Evolutionary conservation across 1,140 invertebrate genomes (phyloP).

Genomic region (Sycobia sp.): DNA sequence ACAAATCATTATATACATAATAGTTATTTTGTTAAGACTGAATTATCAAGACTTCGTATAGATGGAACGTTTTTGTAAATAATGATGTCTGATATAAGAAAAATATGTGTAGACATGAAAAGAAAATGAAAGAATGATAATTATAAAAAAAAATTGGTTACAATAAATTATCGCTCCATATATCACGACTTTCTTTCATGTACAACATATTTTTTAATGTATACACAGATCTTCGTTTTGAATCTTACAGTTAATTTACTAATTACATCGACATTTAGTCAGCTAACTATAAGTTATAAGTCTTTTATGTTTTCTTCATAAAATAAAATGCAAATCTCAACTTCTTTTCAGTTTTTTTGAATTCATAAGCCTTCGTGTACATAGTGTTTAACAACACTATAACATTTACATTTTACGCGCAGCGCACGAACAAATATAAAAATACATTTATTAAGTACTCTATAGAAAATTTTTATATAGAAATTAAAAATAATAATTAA

Average conservation of each 20-base stretch:
- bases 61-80: conserved; percentile 58
- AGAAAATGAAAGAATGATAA: conserved; percentile 35
- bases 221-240: conserved; percentile 9
- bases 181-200: conserved; percentile 16
- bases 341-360: conserved; percentile 8
- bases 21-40: conserved; percentile 58
- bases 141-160: conserved; percentile 22
- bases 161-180: conserved; percentile 16
- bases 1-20: conserved; percentile 48
- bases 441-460: too few relatives aligned
- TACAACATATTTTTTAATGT: conserved; percentile 14
- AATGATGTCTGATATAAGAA: conserved; percentile 49
- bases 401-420: not conserved
- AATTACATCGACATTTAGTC: conserved; percentile 30
- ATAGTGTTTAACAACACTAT: not conserved
- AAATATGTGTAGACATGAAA: conserved; percentile 53
- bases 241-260: conserved; percentile 26
- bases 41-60: conserved; percentile 56
- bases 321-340: conserved; percentile 26
- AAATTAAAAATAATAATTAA: too few relatives aligned
- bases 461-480: too few relatives aligned
- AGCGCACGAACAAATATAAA: conserved; percentile 26
- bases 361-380: conserved; percentile 7
- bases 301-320: conserved; percentile 26
- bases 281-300: conserved; percentile 24